Evolutionary conservation across 1,140 invertebrate species (phyloP), one percentile per base, ranked within the genome.

Genomic region (Drosophila carrolli): DNA sequence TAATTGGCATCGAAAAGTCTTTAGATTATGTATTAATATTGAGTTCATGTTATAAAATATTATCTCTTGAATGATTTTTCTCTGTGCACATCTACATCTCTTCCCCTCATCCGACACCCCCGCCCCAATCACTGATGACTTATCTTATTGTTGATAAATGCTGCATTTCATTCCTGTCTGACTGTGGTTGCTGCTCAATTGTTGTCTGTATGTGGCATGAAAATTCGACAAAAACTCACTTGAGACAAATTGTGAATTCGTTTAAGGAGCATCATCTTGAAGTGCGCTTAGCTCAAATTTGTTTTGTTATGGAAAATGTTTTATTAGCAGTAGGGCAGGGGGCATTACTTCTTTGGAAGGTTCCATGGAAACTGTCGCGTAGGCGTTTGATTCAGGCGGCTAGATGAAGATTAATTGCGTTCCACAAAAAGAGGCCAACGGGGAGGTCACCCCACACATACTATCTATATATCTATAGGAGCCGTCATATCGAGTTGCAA

Each of bases 231-330:
- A 73, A 59, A 73, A 73, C 78, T 67, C 85, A 88, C 84, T 88
- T 89, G 80, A 88, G 84, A 88, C 84, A 88, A 88, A 88, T 88
- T 88, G 84, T 88, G 84, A 89, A 89, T 89, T 83, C 61, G 63
- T 80, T 89, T 76, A 27, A 58, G 48, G 75, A 73, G 50, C 71
- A 73, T 59, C 66, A 54, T 56, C 79, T 85, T 85, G 56, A 78
- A 85, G 81, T 86, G 77, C 73, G 74, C 77, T 85, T 53, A 77
- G 62, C 67, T 79, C 81, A 84, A 72, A 84, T 84, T 84, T 75
- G 75, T 81, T 75, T 83, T 77, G 65, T 59, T 58, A 72, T 72
- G 66, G 68, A 72, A 72, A 72, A 71, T 72, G 50, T 72, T 72
- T 68, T 72, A 71, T 71, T 71, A 70, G 62, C 47, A 23, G 38